Conservation (phyloP, 2,797 vertebrate species). For the Microctenopoma lineatum region DNA sequence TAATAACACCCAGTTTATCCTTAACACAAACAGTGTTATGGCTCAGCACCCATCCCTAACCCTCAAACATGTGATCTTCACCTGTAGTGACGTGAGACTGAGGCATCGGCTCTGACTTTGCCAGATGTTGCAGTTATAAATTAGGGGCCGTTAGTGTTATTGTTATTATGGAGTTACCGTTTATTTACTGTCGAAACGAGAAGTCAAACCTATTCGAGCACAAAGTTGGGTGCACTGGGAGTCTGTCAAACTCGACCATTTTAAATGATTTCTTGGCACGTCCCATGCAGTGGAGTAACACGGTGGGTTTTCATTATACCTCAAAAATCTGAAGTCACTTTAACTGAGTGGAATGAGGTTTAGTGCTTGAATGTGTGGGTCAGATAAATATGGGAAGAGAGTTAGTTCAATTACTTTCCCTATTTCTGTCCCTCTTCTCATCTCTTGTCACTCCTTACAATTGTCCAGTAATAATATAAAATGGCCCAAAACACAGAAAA, state of each 20-base stretch:
- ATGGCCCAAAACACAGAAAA: neutral
- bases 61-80: too few relatives aligned
- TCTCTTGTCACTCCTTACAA: neutral
- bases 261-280: slow-evolving; percentile 25
- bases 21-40: too few relatives aligned
- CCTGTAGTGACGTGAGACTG: neutral
- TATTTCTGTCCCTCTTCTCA: neutral
- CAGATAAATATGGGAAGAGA: neutral
- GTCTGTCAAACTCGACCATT: slow-evolving; percentile 20
- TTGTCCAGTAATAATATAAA: neutral
- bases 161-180: neutral
- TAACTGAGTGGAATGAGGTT: slow-evolving; percentile 9
- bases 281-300: neutral
- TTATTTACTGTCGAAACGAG: slow-evolving; percentile 11
- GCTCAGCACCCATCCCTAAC: neutral
- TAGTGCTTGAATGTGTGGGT: neutral
- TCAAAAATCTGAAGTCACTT: slow-evolving; percentile 13
- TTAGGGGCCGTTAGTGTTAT: neutral
- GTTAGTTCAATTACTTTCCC: neutral
- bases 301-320: slow-evolving; percentile 21
- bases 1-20: neutral
- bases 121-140: neutral
- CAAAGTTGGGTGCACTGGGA: slow-evolving; percentile 8
- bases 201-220: slow-evolving; percentile 2
- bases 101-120: neutral